Evolutionary conservation across 1,140 invertebrate genomes (phyloP).

Genomic region (Heterodera carotae): DNA sequence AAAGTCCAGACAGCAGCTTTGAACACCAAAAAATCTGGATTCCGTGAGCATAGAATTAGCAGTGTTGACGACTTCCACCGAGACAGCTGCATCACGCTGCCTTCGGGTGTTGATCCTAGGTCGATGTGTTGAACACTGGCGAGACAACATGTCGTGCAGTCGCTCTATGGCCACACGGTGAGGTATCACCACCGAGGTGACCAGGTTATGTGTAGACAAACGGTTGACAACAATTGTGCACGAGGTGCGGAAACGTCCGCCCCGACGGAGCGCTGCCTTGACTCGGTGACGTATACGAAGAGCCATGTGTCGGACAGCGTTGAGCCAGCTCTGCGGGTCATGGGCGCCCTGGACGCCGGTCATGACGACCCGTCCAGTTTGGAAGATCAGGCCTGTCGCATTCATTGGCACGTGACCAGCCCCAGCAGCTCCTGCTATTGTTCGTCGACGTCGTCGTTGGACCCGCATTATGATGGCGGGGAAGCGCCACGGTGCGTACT

Average conservation of each 20-base stretch:
- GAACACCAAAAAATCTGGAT: background rate
- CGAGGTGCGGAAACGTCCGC: too few relatives aligned
- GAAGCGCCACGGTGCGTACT: slow-evolving; percentile 10
- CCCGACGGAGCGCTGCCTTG: background rate
- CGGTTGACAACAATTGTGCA: background rate
- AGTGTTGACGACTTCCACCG: too few relatives aligned
- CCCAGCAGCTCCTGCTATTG: background rate
- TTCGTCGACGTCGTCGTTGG: too few relatives aligned
- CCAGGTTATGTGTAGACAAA: background rate
- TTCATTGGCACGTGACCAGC: background rate
- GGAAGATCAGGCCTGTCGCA: background rate
- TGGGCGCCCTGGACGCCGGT: background rate
- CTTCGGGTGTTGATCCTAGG: background rate
- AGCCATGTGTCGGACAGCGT: background rate
- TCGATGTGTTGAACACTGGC: background rate
- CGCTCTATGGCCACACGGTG: background rate
- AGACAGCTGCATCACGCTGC: too few relatives aligned
- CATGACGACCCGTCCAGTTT: background rate
- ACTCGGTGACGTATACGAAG: background rate
- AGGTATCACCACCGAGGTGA: background rate
- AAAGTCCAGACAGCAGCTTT: background rate
- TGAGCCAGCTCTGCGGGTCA: background rate
- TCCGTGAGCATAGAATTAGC: too few relatives aligned
- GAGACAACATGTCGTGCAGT: background rate
- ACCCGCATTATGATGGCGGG: slow-evolving; percentile 11